Base-by-base conservation (phyloP, 2,888 invertebrate genomes). In the Agrypnus murinus region DNA sequence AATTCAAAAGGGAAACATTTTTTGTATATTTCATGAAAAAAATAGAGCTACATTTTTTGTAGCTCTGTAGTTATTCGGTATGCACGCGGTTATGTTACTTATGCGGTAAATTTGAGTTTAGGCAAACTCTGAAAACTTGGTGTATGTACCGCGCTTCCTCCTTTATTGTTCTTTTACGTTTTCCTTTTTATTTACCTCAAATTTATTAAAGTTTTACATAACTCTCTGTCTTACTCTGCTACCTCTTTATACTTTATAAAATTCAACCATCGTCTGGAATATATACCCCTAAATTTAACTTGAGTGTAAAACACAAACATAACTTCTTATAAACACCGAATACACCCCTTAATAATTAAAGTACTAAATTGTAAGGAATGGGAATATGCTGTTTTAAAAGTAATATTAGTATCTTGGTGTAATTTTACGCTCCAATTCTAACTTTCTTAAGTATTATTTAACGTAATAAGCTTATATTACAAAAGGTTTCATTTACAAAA, bases 151-250 rank as follows among this genome's bases (percentile, higher is more conserved):
- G 19, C 46, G 46, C 46, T 46, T 46, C 46, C n/a, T 17, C 17
- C 46, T 46, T 46, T 46, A 46, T 46, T 46, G 46, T 46, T 46
- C 46, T 46, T 46, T 46, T 46, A 19, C 17, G 46, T 46, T 17
- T 46, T 46, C 46, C 46, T 46, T 46, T 46, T 46, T 46, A 46
- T 46, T 46, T 46, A 46, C 19, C 46, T 46, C 19, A 19, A 46
- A 46, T 46, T 46, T 46, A 46, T 46, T 46, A 46, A 46, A 46
- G 19, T 46, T 46, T 46, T 46, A 46, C 46, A 46, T 46, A 46
- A 46, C 19, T 46, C 46, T n/a, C n/a, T n/a, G n/a, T n/a, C n/a
- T n/a, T n/a, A n/a, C n/a, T n/a, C n/a, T n/a, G n/a, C n/a, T 45
- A 17, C 46, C 9, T 17, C 46, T 46, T 19, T 46, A 19, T 19